These are phyloP conservation scores for Pachypsylla venusta DNA, from an alignment of 1,140 invertebrate genomes.

Conservation along the genomic window DNA sequence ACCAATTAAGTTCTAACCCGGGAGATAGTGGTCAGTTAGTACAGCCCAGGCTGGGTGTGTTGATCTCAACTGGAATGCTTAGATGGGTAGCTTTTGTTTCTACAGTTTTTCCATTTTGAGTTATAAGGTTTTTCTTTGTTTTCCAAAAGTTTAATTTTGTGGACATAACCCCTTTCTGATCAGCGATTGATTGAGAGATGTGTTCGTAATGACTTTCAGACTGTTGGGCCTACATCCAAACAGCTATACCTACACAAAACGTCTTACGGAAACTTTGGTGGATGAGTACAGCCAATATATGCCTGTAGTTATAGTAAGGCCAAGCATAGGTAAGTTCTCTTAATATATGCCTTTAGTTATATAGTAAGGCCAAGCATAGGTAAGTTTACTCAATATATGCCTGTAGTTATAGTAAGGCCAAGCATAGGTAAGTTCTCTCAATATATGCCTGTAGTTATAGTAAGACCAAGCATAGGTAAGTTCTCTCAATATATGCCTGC, in stretches of 20 bases:
- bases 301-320: conserved; percentile 44
- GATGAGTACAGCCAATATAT: conserved; percentile 30
- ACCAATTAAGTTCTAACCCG: too few relatives aligned
- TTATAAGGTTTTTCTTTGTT: too few relatives aligned
- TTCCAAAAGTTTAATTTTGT: too few relatives aligned
- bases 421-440: neutral
- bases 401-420: neutral
- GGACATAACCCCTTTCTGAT: too few relatives aligned
- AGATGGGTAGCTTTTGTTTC: too few relatives aligned
- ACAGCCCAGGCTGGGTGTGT: too few relatives aligned
- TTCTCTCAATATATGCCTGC: neutral
- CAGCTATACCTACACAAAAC: conserved; percentile 39
- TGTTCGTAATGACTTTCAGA: too few relatives aligned
- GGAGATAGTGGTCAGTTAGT: too few relatives aligned
- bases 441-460: neutral
- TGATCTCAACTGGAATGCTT: too few relatives aligned
- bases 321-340: conserved; percentile 48
- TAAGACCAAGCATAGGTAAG: neutral
- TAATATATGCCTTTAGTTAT: too few relatives aligned
- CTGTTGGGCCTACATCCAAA: conserved; percentile 36
- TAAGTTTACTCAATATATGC: neutral
- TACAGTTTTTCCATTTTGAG: too few relatives aligned
- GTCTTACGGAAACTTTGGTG: conserved; percentile 34
- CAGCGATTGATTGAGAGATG: too few relatives aligned
- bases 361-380: neutral